A percentile compares a stretch with the other conserved stretches of the same genome.
These are phyloP conservation scores for Limosa lapponica DNA, from an alignment of 2,797 vertebrate genomes.

Conservation along the genomic window DNA sequence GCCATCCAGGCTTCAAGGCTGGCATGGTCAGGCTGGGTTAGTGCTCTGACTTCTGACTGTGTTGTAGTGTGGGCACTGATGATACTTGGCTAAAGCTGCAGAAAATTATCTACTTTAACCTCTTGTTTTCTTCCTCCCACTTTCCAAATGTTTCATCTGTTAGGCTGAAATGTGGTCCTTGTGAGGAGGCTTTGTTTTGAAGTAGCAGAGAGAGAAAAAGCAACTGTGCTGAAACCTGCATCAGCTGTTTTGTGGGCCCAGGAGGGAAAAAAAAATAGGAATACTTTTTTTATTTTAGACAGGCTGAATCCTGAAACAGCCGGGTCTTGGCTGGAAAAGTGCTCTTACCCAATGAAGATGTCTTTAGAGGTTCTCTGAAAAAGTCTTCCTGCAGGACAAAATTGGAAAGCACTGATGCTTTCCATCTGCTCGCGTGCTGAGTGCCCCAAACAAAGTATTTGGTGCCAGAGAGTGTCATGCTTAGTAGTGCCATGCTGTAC, in stretches of 20 bases:
- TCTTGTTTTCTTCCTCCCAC: neutral
- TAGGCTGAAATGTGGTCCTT: neutral
- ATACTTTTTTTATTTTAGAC: neutral
- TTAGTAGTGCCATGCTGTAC: neutral
- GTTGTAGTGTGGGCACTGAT: neutral
- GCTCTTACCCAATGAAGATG: neutral
- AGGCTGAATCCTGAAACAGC: neutral
- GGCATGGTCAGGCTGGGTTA: neutral
- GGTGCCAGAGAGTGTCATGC: neutral
- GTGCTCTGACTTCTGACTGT: neutral
- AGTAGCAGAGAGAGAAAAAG: neutral
- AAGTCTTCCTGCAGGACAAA: neutral
- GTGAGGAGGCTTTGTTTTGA: neutral
- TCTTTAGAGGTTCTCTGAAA: slow-evolving; percentile 8
- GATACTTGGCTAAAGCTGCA: neutral
- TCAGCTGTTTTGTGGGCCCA: neutral
- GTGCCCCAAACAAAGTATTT: neutral
- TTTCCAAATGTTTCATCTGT: neutral
- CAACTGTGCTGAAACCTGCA: neutral
- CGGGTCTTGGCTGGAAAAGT: neutral
- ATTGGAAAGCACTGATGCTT: neutral
- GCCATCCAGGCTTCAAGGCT: neutral
- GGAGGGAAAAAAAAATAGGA: neutral
- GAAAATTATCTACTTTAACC: neutral
- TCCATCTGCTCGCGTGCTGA: slow-evolving; percentile 5